Conservation (phyloP, 2,888 invertebrate species). For the Argyresthia goedartella region DNA sequence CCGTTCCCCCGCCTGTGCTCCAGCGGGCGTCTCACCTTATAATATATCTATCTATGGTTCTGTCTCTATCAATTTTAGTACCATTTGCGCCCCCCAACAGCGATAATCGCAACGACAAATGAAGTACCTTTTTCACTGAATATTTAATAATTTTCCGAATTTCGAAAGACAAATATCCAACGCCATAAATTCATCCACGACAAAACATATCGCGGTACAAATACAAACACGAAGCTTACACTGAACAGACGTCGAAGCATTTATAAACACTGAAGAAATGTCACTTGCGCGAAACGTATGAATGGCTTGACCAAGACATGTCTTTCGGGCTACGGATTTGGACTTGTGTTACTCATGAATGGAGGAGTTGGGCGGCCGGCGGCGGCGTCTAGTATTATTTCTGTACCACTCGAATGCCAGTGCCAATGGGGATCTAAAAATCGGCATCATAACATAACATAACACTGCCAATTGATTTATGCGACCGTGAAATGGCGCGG, state of each 20-base stretch:
- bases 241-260: constrained; percentile 46
- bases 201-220: neutral
- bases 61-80: too few species aligned
- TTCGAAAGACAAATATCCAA: neutral
- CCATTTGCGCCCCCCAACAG: too few species aligned
- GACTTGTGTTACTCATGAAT: too few species aligned
- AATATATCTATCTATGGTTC: too few species aligned
- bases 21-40: too few species aligned
- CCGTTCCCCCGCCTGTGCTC: too few species aligned
- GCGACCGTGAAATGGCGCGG: constrained; percentile 40
- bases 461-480: constrained; percentile 41
- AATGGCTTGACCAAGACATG: too few species aligned
- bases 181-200: neutral
- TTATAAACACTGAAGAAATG: constrained; percentile 25
- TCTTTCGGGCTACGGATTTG: too few species aligned
- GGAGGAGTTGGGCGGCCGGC: constrained; percentile 44
- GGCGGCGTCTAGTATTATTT: constrained; percentile 60
- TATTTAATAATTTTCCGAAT: too few species aligned
- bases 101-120: too few species aligned
- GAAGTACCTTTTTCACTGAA: too few species aligned
- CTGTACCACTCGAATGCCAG: constrained; percentile 52
- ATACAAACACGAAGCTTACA: constrained; percentile 23
- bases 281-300: constrained; percentile 19
- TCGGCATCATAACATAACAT: constrained; percentile 39
- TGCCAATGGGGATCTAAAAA: constrained; percentile 57